phyloP scores from a whole-genome alignment of 2,113 vertebrate species.

The Otis tarda region DNA sequence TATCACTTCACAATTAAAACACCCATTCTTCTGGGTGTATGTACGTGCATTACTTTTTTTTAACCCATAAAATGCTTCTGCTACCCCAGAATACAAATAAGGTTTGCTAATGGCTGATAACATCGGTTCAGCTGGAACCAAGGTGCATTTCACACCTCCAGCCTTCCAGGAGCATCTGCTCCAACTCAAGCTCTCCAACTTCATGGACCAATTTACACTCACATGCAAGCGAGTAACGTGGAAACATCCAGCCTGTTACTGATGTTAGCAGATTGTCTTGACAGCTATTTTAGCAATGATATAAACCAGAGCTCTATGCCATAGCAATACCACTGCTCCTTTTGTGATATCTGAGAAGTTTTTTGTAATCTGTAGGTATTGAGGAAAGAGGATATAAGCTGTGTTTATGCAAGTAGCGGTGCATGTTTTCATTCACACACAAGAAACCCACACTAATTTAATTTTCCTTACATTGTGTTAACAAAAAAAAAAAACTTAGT shows the following conservation, averaged over 20 bases:
- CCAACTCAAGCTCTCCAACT: not conserved
- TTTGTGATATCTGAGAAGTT: not conserved
- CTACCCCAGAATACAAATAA: not conserved
- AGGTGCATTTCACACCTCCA: not conserved
- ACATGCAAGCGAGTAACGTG: not conserved
- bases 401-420: not conserved
- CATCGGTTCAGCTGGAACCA: not conserved
- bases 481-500: not conserved
- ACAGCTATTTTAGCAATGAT: not conserved
- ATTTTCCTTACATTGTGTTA: not conserved
- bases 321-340: not conserved
- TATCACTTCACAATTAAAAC: not conserved
- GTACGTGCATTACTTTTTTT: not conserved
- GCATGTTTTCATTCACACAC: not conserved
- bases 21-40: not conserved
- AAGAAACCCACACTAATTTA: not conserved
- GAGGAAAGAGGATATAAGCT: no score
- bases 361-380: not conserved
- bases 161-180: not conserved
- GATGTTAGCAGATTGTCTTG: not conserved
- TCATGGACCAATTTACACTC: not conserved
- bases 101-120: not conserved
- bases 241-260: not conserved
- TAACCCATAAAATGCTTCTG: not conserved
- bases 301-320: not conserved